Base-by-base conservation (phyloP, 2,113 vertebrate species). In the Corvus hawaiiensis region DNA sequence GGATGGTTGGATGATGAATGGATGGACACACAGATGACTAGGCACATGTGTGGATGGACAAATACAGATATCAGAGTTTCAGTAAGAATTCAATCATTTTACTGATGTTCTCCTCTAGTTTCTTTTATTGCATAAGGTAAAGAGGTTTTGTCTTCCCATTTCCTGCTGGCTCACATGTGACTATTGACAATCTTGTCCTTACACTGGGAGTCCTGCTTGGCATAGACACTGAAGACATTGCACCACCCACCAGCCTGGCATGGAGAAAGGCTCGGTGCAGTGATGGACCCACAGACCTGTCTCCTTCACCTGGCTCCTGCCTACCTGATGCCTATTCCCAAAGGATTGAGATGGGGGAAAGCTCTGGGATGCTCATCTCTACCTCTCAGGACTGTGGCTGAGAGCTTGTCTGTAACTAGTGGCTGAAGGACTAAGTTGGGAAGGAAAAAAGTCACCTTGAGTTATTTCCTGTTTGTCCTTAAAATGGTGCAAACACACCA, bases 401-500 rank as follows among this genome's bases (percentile, higher is more conserved):
- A 76, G 62, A 68, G 16, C 7, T 37, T 48, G 10, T 44, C 44
- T n/a, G 3, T 21, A 91, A 54, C 56, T 73, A 41, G 23, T 72
- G 41, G 30, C 55, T 46, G 39, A 56, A 86, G 35, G 27, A 55
- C 30, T 81, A 80, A 51, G 27, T 1, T 20, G 16, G 32, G 28
- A 78, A 69, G 46, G 37, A 43, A 79, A 17, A 67, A 89, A 89
- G 28, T 44, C 69, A 75, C 46, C 56, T 82, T 90, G 62, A 95
- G 54, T 94, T 87, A 84, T 78, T 94, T 96, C 41, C 41, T 95
- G 37, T 75, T 91, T 94, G 92, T 94, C 67, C 87, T 93, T 91
- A 93, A 95, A 95, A 87, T 16, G 61, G 62, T 61, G 44, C 63
- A 91, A 93, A 91, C 41, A 87, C 2, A 12, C 5, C 85, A 74